Evolutionary conservation across 2,113 vertebrate genomes (phyloP).

Genomic region (Oxyruncus cristatus): DNA sequence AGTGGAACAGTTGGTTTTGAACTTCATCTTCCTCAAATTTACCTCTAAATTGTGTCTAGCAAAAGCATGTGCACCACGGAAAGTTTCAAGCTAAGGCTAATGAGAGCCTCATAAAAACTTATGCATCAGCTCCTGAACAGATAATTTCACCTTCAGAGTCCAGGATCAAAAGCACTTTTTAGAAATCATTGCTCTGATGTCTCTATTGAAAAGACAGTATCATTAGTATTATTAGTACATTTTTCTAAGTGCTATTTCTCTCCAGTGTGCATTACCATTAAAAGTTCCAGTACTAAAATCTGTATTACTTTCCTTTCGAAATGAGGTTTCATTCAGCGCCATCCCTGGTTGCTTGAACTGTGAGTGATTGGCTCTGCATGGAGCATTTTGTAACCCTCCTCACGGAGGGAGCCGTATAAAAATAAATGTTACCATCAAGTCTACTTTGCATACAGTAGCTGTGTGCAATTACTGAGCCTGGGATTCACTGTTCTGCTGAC

Average conservation of each 20-base stretch:
- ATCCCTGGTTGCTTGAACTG: background rate
- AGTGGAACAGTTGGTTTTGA: background rate
- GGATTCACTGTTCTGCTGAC: background rate
- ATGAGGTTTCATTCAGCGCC: background rate
- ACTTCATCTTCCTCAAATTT: background rate
- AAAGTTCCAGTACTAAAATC: slow-evolving; percentile 10
- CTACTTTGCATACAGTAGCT: background rate
- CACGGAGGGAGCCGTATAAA: background rate
- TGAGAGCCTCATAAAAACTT: background rate
- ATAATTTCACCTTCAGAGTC: slow-evolving; percentile 10
- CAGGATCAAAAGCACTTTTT: background rate
- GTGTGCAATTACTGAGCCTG: background rate
- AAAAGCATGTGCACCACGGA: rapidly evolving
- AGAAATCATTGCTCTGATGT: slow-evolving; percentile 9
- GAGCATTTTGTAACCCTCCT: background rate
- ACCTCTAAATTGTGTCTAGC: background rate
- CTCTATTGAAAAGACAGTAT: background rate
- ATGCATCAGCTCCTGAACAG: background rate
- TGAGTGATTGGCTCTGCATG: slow-evolving; percentile 12
- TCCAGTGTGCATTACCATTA: slow-evolving; percentile 39
- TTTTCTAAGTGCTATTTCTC: slow-evolving; percentile 24
- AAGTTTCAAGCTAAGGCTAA: background rate
- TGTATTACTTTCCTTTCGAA: background rate
- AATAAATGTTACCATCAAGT: background rate
- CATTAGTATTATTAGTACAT: slow-evolving; percentile 1